A percentile compares a stretch with the other conserved stretches of the same genome.
Evolutionary conservation across 2,797 vertebrate genomes (phyloP).

Genomic region (Varecia variegata): DNA sequence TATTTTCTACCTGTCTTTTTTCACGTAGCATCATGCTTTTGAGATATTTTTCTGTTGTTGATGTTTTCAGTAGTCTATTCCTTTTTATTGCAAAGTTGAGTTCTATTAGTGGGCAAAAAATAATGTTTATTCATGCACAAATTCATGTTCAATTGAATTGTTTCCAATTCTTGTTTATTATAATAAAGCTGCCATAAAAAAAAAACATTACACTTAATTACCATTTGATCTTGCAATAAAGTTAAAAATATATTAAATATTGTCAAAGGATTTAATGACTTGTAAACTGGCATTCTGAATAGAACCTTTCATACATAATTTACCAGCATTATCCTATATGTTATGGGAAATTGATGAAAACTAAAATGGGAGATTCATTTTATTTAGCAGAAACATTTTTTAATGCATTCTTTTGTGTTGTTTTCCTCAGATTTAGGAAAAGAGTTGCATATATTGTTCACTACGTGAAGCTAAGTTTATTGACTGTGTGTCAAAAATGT

Average conservation of each 20-base stretch:
- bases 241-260: background rate
- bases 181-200: background rate
- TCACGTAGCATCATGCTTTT: background rate
- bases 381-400: background rate
- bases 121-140: background rate
- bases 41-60: background rate
- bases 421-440: conserved; percentile 51
- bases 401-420: background rate
- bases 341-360: background rate
- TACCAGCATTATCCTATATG: background rate
- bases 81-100: background rate
- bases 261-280: background rate
- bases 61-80: background rate
- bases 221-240: background rate
- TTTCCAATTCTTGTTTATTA: background rate
- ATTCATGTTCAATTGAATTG: background rate
- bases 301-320: background rate
- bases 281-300: background rate
- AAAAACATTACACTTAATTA: background rate
- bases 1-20: background rate
- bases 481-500: conserved; percentile 78
- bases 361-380: background rate
- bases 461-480: conserved; percentile 77
- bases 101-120: background rate
- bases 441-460: conserved; percentile 62